Evolutionary conservation across 2,888 invertebrate genomes (phyloP).

Genomic region (Amiota minor): DNA sequence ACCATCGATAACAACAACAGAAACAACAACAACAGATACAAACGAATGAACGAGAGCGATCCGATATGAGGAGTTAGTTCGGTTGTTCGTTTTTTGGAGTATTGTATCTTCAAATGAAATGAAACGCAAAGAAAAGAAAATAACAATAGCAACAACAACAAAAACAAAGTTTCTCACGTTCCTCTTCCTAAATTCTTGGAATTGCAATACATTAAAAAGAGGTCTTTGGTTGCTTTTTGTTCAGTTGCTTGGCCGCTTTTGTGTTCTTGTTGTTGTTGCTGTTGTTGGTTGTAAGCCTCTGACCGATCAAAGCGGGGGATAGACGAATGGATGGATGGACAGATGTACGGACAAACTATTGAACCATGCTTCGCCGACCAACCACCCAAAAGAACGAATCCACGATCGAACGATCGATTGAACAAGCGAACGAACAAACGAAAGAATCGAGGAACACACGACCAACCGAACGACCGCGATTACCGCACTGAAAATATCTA

Average conservation of each 20-base stretch:
- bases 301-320: slow-evolving; percentile 21
- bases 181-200: slow-evolving; percentile 73
- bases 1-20: not conserved
- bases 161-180: slow-evolving; percentile 73
- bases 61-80: slow-evolving; percentile 36
- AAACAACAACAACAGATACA: not conserved
- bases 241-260: slow-evolving; percentile 11
- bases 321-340: slow-evolving; percentile 12
- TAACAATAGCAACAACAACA: slow-evolving; percentile 65
- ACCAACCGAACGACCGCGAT: not conserved
- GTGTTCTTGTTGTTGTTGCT: slow-evolving; percentile 35
- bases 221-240: slow-evolving; percentile 62
- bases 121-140: slow-evolving; percentile 70
- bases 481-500: slow-evolving; percentile 13
- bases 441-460: slow-evolving; percentile 45
- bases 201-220: slow-evolving; percentile 73
- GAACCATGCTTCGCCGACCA: slow-evolving; percentile 44
- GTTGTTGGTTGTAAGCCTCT: slow-evolving; percentile 46
- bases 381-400: not conserved
- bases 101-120: slow-evolving; percentile 66
- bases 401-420: slow-evolving; percentile 36
- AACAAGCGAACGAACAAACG: slow-evolving; percentile 39
- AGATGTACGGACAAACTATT: slow-evolving; percentile 47
- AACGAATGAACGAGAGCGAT: slow-evolving; percentile 28
- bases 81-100: slow-evolving; percentile 41